These are phyloP conservation scores for Phrynosoma platyrhinos DNA, from an alignment of 2,113 vertebrate genomes.

Conservation along the genomic window DNA sequence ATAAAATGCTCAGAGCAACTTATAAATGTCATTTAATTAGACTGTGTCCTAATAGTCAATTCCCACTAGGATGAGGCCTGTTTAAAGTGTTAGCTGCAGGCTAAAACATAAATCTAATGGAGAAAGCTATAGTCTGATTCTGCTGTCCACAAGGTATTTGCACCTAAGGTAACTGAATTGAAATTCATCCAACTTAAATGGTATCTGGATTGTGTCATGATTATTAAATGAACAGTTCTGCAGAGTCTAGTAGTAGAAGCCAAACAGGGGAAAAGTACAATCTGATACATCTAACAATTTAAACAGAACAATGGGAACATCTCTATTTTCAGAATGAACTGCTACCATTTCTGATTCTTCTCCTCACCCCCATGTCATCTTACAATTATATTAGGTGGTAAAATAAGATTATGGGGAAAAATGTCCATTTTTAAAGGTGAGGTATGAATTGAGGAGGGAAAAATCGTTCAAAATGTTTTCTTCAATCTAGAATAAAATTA, in stretches of 20 bases:
- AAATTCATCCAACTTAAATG: not conserved
- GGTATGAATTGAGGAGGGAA: not conserved
- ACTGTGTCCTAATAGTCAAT: constrained; percentile 9
- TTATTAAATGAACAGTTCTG: not conserved
- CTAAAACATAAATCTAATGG: not conserved
- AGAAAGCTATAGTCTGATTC: not conserved
- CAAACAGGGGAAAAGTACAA: not conserved
- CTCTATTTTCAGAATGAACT: not conserved
- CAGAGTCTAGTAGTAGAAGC: not conserved
- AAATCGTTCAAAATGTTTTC: not conserved
- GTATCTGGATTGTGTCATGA: not conserved
- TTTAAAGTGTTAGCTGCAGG: not conserved
- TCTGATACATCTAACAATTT: not conserved
- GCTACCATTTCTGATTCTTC: not conserved
- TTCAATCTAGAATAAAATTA: not conserved
- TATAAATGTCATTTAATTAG: not conserved
- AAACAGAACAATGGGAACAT: not conserved
- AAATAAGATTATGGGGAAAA: not conserved
- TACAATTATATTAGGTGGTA: not conserved
- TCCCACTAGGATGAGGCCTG: not conserved
- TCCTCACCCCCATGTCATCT: not conserved
- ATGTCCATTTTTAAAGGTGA: not conserved
- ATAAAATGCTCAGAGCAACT: not conserved
- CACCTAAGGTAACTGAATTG: not conserved
- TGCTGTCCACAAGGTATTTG: not conserved